Evolutionary conservation across 2,888 invertebrate species (phyloP).

Genomic region (Callosobruchus maculatus): DNA sequence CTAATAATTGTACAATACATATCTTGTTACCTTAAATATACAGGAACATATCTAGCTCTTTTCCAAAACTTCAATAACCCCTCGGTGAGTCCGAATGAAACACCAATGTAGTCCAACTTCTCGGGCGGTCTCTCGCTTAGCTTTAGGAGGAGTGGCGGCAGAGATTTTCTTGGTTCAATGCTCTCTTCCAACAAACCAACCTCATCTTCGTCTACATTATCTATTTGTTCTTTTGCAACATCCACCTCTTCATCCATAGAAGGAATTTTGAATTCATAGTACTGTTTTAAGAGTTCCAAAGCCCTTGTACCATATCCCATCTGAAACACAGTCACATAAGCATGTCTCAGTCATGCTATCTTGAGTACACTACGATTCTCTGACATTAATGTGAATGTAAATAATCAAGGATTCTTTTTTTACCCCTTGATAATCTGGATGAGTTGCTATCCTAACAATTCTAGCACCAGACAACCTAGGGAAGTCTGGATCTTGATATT

Average conservation of each 20-base stretch:
- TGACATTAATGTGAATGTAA: no score
- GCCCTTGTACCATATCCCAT: constrained; percentile 97
- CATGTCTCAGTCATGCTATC: not conserved
- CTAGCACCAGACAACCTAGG: constrained; percentile 86
- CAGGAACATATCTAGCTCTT: constrained; percentile 60
- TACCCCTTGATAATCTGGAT: constrained; percentile 93
- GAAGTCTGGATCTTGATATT: constrained; percentile 92
- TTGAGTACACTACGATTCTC: not conserved
- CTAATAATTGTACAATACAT: no score
- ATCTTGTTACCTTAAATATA: constrained; percentile 59
- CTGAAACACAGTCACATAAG: constrained; percentile 48
- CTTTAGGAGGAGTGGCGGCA: constrained; percentile 86
- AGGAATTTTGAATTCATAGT: constrained; percentile 80
- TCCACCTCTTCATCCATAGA: constrained; percentile 60
- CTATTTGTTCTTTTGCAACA: constrained; percentile 46
- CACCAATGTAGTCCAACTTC: constrained; percentile 88
- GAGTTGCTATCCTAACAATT: constrained; percentile 94
- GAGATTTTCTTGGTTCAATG: constrained; percentile 71
- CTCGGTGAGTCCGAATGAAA: constrained; percentile 88
- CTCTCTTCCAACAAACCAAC: constrained; percentile 67
- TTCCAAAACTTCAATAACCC: constrained; percentile 91
- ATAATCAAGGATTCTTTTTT: no score
- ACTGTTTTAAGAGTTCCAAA: constrained; percentile 76
- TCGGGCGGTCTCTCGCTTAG: constrained; percentile 82
- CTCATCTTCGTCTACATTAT: constrained; percentile 55